phyloP scores from a whole-genome alignment of 2,113 vertebrate genomes.

The Phocoena phocoena region DNA sequence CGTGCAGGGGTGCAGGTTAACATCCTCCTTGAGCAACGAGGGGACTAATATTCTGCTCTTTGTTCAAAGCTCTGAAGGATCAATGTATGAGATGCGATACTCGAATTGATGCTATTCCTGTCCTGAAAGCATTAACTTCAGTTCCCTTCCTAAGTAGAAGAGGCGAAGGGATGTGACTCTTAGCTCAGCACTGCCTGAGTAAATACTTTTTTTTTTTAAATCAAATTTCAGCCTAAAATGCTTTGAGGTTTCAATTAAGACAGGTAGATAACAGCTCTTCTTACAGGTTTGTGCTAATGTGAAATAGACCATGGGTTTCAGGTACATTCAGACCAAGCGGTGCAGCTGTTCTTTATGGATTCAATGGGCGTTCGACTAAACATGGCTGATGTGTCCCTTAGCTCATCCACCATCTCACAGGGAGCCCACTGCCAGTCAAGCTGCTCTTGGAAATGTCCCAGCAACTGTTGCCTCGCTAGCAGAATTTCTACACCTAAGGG shows the following conservation, averaged over 20 bases:
- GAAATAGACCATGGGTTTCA: slow-evolving; percentile 32
- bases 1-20: slow-evolving; percentile 76
- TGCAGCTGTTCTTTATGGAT: neutral
- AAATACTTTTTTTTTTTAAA: slow-evolving; percentile 35
- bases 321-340: neutral
- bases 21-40: slow-evolving; percentile 78
- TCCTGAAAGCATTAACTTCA: slow-evolving; percentile 63
- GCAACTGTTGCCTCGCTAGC: neutral
- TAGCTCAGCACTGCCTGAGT: slow-evolving; percentile 46
- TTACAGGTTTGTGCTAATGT: neutral
- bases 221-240: slow-evolving; percentile 46
- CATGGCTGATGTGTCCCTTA: neutral
- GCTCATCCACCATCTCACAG: neutral
- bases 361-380: neutral
- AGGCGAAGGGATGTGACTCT: slow-evolving; percentile 51
- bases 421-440: neutral
- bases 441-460: neutral
- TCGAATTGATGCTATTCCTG: slow-evolving; percentile 71
- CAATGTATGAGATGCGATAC: slow-evolving; percentile 70
- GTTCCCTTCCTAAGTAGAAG: slow-evolving; percentile 56
- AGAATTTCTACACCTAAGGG: neutral
- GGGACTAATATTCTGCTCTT: slow-evolving; percentile 78
- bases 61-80: slow-evolving; percentile 79
- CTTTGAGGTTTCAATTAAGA: slow-evolving; percentile 48
- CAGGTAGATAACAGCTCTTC: neutral